Base-by-base conservation (phyloP, 1,140 invertebrate species). In the Glossosoma conforme region DNA sequence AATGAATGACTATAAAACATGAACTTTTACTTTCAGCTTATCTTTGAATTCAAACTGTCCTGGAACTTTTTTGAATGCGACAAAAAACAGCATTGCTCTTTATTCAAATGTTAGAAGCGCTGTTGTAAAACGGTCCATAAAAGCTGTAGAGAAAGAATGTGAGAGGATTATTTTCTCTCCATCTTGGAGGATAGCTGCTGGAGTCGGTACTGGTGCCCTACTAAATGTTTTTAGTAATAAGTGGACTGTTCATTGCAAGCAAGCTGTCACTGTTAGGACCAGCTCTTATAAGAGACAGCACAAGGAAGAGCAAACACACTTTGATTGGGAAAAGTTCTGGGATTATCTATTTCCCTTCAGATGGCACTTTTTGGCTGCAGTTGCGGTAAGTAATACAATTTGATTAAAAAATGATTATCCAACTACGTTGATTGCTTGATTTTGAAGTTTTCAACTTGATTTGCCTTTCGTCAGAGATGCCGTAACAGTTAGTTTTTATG, bases 311-410 rank as follows among this genome's bases (percentile, higher is more conserved):
- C 37, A 46, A 9, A 32, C 52, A 32, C 20, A 47, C 6, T 59
- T 59, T 55, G 56, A 59, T 42, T 59, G 56, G 56, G 18, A 55
- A 4, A 51, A 49, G 40, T 59, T 59, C 30, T 52, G 47, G 47
- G 14, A 9, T 1, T 59, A 59, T 44, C 38, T 59, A 15, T 40
- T 32, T 44, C 56, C 56, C 17, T 51, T 46, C 40, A 17, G 52
- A 36, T 52, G 25, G 35, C 44, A 59, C 45, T 55, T 55, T 43
- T 11, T 55, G 14, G 48, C 48, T 35, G 56, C 56, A 13, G 43
- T 59, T 46, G 44, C 42, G 18, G 56, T 59, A 28, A 40, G 48
- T 54, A 13, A 15, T n/a, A n/a, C n/a, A n/a, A n/a, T n/a, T n/a
- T n/a, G n/a, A n/a, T n/a, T n/a, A n/a, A n/a, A n/a, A n/a, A n/a